A percentile compares a stretch with the other conserved stretches of the same genome.
These are phyloP conservation scores for Neoseiulus cucumeris DNA, from an alignment of 1,140 invertebrate species.

Conservation along the genomic window DNA sequence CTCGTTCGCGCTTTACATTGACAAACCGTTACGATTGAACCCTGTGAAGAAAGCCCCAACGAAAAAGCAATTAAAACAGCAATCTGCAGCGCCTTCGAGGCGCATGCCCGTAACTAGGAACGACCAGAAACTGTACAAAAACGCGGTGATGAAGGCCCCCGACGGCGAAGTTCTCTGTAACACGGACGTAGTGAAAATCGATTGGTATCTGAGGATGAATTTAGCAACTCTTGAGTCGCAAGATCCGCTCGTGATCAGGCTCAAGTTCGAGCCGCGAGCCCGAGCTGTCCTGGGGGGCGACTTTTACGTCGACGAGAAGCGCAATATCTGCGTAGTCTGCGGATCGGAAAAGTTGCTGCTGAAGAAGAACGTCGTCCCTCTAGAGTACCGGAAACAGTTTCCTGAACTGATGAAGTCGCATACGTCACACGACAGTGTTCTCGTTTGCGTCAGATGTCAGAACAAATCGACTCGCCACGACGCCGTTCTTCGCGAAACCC, in stretches of 20 bases:
- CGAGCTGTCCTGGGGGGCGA: conserved; percentile 39
- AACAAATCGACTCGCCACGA: conserved; percentile 46
- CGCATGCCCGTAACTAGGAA: background rate
- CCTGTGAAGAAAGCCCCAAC: background rate
- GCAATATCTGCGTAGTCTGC: conserved; percentile 67
- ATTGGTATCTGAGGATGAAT: conserved; percentile 49
- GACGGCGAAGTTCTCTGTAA: conserved; percentile 57
- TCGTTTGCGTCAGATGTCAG: conserved; percentile 53
- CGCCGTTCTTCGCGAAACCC: conserved; percentile 35
- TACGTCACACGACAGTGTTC: conserved; percentile 55
- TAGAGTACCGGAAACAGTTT: conserved; percentile 62
- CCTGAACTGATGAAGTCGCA: conserved; percentile 61
- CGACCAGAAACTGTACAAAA: conserved; percentile 41
- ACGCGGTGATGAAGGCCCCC: conserved; percentile 52
- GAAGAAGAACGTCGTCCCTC: conserved; percentile 57
- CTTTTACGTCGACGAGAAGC: conserved; percentile 50
- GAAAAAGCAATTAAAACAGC: background rate
- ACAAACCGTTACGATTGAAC: background rate
- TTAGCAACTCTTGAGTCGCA: conserved; percentile 39
- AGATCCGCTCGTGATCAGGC: conserved; percentile 46
- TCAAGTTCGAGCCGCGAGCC: conserved; percentile 60
- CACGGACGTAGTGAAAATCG: conserved; percentile 54
- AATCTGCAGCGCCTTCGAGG: background rate
- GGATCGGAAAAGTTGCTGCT: conserved; percentile 45
- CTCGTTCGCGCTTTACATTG: background rate